These are phyloP conservation scores for Phoenicopterus ruber DNA, from an alignment of 2,113 vertebrate genomes.

Conservation along the genomic window DNA sequence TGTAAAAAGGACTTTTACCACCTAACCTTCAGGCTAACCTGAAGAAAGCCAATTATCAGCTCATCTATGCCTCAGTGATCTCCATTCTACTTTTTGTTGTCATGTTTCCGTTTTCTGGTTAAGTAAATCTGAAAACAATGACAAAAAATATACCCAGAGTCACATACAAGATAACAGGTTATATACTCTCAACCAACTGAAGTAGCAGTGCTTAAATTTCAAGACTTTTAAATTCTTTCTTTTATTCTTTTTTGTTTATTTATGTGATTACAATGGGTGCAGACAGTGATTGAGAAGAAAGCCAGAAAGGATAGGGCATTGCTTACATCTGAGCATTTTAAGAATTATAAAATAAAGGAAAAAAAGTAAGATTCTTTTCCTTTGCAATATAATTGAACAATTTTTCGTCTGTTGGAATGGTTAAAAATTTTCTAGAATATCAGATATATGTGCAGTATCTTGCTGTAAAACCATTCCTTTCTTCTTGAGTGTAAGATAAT, in stretches of 20 bases:
- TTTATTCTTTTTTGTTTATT: slow-evolving; percentile 31
- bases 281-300: not conserved
- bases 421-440: slow-evolving; percentile 17
- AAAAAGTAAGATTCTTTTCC: slow-evolving; percentile 10
- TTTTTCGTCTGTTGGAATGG: not conserved
- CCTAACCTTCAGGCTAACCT: slow-evolving; percentile 56
- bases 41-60: slow-evolving; percentile 63
- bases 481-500: not conserved
- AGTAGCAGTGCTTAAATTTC: slow-evolving; percentile 42
- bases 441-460: not conserved
- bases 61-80: slow-evolving; percentile 54
- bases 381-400: slow-evolving; percentile 5
- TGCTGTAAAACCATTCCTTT: not conserved
- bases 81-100: slow-evolving; percentile 41
- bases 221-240: not conserved
- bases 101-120: slow-evolving; percentile 62
- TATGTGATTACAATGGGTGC: not conserved
- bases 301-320: not conserved
- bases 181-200: slow-evolving; percentile 42
- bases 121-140: slow-evolving; percentile 66
- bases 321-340: slow-evolving; percentile 30
- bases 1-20: slow-evolving; percentile 44
- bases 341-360: not conserved
- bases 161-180: slow-evolving; percentile 21
- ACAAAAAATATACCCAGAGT: slow-evolving; percentile 56